Evolutionary conservation across 2,113 vertebrate genomes (phyloP), one percentile per base, ranked within the genome.

Genomic region (Loxodonta africana): DNA sequence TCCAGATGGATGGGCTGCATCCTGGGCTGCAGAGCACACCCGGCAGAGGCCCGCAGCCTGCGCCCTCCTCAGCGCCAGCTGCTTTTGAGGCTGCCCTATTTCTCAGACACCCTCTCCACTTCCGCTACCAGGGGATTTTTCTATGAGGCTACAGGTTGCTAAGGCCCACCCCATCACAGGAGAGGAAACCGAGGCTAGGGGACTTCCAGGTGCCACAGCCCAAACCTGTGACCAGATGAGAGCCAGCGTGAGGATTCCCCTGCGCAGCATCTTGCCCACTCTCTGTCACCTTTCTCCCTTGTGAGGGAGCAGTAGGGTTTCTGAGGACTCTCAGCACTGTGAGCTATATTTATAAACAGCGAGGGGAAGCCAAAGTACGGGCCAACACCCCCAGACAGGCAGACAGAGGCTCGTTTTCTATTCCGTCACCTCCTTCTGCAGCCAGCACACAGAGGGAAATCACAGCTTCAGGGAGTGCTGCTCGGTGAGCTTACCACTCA

Each of bases 131-230:
- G 95, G 97, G 97, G 97, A 96, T 90, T 98, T 98, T 97, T 93
- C 83, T 90, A n/a, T 63, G 81, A 97, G 93, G 94, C 87, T 93
- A 83, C 6, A 65, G 63, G 37, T 85, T 94, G 83, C 77, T 86
- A 84, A 91, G 81, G 60, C 88, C 83, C 23, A 7, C 83, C 92
- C 62, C 80, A 67, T 94, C 94, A 71, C 67, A 90, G 25, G 81
- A 95, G 92, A 98, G 95, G 97, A 98, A 98, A 97, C 94, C 71
- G 0, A 97, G 83, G 90, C 91, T 30, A n/a, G 67, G 96, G 95
- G 87, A 98, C 97, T 98, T 98, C 96, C 97, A 80, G 1, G 20
- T 60, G 71, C 48, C 88, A 83, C 90, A 96, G 74, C 37, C 77
- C 60, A n/a, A 90, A 37, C 5, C 90, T 82, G 20, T 73, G 60